Conservation (phyloP, 2,888 invertebrate species). For the Philonicus albiceps region DNA sequence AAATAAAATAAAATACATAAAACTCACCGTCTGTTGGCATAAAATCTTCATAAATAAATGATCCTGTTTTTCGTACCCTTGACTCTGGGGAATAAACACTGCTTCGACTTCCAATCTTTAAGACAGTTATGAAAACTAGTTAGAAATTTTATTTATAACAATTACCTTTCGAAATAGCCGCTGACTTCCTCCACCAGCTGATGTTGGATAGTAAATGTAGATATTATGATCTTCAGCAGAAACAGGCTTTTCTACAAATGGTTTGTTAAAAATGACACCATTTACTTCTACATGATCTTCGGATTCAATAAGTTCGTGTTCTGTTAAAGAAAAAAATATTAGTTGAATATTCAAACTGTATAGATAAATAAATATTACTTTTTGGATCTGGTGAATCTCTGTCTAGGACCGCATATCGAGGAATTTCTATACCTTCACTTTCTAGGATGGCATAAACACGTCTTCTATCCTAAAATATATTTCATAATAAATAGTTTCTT, state of each 20-base stretch:
- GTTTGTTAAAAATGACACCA: constrained; percentile 94
- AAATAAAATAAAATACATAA: background rate
- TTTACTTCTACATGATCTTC: constrained; percentile 98
- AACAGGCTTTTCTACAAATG: constrained; percentile 99
- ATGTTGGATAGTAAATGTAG: constrained; percentile 98
- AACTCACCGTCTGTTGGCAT: constrained; percentile 97
- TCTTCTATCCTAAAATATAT: constrained; percentile 75
- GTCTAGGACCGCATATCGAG: constrained; percentile 95
- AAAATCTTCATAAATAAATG: constrained; percentile 99
- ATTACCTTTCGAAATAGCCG: constrained; percentile 93
- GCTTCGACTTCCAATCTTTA: constrained; percentile 94
- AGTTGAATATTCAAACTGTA: background rate
- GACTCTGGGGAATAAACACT: constrained; percentile 98
- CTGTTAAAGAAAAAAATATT: constrained; percentile 64
- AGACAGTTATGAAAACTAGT: constrained; percentile 52
- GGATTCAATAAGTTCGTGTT: constrained; percentile 90
- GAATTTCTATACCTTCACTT: constrained; percentile 95
- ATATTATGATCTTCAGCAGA: constrained; percentile 99
- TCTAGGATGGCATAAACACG: constrained; percentile 95
- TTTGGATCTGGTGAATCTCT: constrained; percentile 91
- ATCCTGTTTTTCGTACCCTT: constrained; percentile 94
- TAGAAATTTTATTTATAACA: constrained; percentile 39
- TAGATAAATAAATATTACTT: constrained; percentile 67
- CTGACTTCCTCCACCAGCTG: constrained; percentile 98
- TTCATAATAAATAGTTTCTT: background rate